phyloP scores from a whole-genome alignment of 2,797 vertebrate species.

The Micromesistius poutassou region DNA sequence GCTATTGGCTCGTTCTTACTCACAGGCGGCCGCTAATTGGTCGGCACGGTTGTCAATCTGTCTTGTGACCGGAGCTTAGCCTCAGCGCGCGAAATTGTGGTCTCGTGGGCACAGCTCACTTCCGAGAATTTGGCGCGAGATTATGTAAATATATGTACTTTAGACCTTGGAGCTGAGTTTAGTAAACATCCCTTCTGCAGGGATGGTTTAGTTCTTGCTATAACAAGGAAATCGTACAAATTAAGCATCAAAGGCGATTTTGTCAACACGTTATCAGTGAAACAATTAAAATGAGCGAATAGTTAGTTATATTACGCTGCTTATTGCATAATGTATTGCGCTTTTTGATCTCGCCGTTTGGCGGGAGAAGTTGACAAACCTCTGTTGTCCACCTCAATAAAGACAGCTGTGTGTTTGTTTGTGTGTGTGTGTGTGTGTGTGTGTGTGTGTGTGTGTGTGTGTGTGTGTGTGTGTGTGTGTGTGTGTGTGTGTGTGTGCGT shows the following conservation, averaged over 20 bases:
- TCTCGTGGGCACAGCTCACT: slow-evolving; percentile 71
- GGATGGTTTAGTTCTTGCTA: neutral
- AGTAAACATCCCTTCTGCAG: neutral
- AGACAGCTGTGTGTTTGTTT: neutral
- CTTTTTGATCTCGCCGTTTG: neutral
- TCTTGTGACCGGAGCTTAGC: slow-evolving; percentile 64
- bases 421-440: neutral
- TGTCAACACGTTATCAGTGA: neutral
- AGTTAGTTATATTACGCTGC: neutral
- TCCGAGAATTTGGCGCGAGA: slow-evolving; percentile 66
- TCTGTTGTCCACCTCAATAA: neutral
- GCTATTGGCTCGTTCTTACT: slow-evolving; percentile 45
- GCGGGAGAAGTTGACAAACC: neutral
- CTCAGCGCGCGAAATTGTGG: slow-evolving; percentile 79
- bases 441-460: too few relatives aligned
- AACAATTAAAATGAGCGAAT: neutral
- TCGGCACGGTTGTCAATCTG: slow-evolving; percentile 38
- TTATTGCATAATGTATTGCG: neutral
- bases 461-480: too few relatives aligned
- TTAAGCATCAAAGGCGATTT: neutral
- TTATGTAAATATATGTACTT: slow-evolving; percentile 33
- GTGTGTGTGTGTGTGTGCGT: too few relatives aligned
- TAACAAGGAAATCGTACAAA: neutral
- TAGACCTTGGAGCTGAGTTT: neutral
- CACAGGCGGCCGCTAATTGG: slow-evolving; percentile 42